Evolutionary conservation across 2,888 invertebrate species (phyloP).

Genomic region (Phaonia tiefii): DNA sequence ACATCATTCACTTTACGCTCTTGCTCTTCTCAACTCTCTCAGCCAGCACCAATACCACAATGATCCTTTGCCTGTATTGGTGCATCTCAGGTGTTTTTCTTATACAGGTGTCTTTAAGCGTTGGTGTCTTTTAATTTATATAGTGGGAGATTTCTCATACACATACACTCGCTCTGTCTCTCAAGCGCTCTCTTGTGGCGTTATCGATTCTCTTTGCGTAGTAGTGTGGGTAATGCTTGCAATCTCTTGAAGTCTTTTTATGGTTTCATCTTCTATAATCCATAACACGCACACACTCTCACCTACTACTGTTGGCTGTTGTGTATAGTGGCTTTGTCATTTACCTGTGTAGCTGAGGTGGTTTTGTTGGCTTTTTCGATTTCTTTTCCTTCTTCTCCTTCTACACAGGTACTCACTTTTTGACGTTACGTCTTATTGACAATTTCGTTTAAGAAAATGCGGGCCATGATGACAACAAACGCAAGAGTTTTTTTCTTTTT

Average conservation of each 20-base stretch:
- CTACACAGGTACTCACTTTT: constrained; percentile 52
- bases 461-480: constrained; percentile 43
- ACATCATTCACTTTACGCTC: constrained; percentile 34
- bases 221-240: not conserved
- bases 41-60: constrained; percentile 28
- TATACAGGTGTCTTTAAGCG: constrained; percentile 60
- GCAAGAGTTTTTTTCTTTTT: constrained; percentile 43
- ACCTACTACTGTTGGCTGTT: constrained; percentile 33
- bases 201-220: not conserved
- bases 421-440: constrained; percentile 54
- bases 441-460: constrained; percentile 42
- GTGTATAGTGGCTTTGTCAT: constrained; percentile 1
- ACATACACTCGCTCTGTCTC: constrained; percentile 9
- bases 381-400: not conserved
- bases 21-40: constrained; percentile 21
- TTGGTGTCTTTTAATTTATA: constrained; percentile 54
- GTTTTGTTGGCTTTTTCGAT: not conserved
- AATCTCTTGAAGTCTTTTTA: constrained; percentile 55
- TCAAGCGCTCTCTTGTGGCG: constrained; percentile 17
- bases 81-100: constrained; percentile 57
- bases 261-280: constrained; percentile 63
- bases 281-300: constrained; percentile 32
- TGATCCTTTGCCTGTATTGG: constrained; percentile 1
- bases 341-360: constrained; percentile 38
- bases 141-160: constrained; percentile 59